Conservation (phyloP, 1,140 invertebrate species). For the Carposina sasakii region DNA sequence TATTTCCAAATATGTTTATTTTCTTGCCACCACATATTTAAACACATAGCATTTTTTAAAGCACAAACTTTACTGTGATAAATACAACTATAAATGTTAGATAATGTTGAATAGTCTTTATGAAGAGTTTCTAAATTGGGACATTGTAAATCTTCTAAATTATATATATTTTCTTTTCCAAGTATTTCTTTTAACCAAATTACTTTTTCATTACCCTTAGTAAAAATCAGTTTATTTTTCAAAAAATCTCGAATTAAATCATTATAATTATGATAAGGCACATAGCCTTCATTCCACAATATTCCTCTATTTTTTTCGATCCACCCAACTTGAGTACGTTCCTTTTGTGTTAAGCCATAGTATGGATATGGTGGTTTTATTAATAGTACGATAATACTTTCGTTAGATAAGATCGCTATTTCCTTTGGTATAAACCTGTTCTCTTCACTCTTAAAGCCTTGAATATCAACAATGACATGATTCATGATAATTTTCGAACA, state of each 20-base stretch:
- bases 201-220: constrained; percentile 6
- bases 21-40: not conserved
- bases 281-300: constrained; percentile 7
- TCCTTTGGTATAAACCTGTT: constrained; percentile 21
- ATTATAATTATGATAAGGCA: not conserved
- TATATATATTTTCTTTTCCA: not conserved
- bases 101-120: constrained; percentile 1
- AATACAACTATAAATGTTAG: not conserved
- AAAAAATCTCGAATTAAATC: not conserved
- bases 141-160: constrained; percentile 7
- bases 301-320: constrained; percentile 7
- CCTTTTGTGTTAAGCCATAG: not conserved
- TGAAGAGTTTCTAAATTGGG: constrained; percentile 1
- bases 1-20: no score
- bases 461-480: constrained; percentile 17
- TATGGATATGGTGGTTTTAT: constrained; percentile 16
- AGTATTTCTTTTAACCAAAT: constrained; percentile 3
- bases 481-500: constrained; percentile 22
- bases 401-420: constrained; percentile 15
- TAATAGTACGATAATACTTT: constrained; percentile 6
- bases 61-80: constrained; percentile 3
- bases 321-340: constrained; percentile 5
- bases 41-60: constrained; percentile 4
- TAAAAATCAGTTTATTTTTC: constrained; percentile 3
- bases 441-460: constrained; percentile 15